Evolutionary conservation across 2,113 vertebrate genomes (phyloP), one percentile per base, ranked within the genome.

Genomic region (Blennius ocellaris): DNA sequence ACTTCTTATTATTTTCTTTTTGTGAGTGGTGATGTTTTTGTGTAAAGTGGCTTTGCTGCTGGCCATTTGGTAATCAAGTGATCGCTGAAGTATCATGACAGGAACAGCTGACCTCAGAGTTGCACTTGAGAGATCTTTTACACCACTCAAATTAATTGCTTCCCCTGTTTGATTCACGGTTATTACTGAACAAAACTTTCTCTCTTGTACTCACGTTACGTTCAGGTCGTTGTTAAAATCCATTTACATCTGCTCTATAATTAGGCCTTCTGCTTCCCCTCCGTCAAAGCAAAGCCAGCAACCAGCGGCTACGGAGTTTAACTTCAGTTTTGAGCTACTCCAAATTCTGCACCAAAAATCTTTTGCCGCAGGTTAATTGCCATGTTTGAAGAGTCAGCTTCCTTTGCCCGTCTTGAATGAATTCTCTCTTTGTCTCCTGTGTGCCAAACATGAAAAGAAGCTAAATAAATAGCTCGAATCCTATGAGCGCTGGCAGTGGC

Each of bases 291-390:
- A 37, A 79, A 69, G 63, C 50, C 64, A 44, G 38, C 38, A 60
- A 80, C 15, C 11, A 51, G 57, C 59, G 61, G 53, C 66, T 17
- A 11, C 82, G 72, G 39, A 65, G 11, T 73, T 84, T 44, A 54
- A 45, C 37, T 55, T 69, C 55, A 54, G 49, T 51, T 80, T 52
- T 6, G 47, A 68, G 80, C 56, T 40, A 69, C 75, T 74, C 57
- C 63, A 55, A 79, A 87, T 87, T 69, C 45, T 1, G 2, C 58
- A 82, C 67, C 11, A 71, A 57, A 81, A 1, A 71, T 87, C 0
- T 72, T 52, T 80, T 52, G 57, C 81, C 62, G 7, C 10, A 76
- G 89, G 88, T 93, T 90, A 90, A 92, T 90, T 89, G 72, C 72
- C 41, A 53, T 37, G 61, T 83, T 90, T 86, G 66, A 89, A 83